phyloP scores from a whole-genome alignment of 2,113 vertebrate genomes.

The Odocoileus hemionus region DNA sequence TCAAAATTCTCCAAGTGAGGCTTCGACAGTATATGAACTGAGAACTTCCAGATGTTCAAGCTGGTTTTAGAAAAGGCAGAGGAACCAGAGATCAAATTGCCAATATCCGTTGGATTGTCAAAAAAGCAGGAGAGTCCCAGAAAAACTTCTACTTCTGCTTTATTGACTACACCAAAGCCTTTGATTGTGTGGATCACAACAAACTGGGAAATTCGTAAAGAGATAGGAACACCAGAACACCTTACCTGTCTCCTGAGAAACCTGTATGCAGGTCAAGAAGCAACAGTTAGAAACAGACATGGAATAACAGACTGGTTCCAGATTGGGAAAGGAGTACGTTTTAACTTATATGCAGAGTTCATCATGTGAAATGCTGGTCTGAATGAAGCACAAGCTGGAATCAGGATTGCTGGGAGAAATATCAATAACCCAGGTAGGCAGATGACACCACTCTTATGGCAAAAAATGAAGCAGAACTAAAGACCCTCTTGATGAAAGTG shows the following conservation, averaged over 20 bases:
- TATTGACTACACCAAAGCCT: neutral
- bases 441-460: neutral
- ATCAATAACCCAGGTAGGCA: neutral
- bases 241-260: neutral
- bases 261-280: neutral
- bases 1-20: neutral
- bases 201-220: neutral
- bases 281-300: neutral
- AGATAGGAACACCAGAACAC: neutral
- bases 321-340: neutral
- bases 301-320: neutral
- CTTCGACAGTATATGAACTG: neutral
- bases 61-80: neutral
- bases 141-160: neutral
- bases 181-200: neutral
- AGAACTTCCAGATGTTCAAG: neutral
- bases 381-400: neutral
- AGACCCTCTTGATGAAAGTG: neutral
- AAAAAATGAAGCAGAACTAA: neutral
- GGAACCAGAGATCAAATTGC: neutral
- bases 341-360: neutral
- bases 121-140: neutral
- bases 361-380: neutral
- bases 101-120: rapidly evolving
- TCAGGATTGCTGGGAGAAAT: neutral